Percentiles rank a stretch among this genome's conserved stretches.
Conservation (phyloP, 2,797 vertebrate genomes). For the Hirundo rustica region DNA sequence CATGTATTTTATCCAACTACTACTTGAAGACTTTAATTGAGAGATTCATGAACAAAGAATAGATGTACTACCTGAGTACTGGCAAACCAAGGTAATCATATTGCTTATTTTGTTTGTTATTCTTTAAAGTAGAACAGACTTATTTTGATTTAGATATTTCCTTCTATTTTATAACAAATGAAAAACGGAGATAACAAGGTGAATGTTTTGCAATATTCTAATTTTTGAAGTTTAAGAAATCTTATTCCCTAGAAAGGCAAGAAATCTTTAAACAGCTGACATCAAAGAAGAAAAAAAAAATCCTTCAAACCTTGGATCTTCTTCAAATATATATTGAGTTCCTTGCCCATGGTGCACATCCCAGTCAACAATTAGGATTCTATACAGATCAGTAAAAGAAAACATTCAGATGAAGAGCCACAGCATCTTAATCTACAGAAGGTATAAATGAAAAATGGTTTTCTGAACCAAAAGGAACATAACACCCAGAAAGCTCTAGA, state of each 20-base stretch:
- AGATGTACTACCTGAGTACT: background rate
- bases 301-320: constrained; percentile 87
- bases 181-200: background rate
- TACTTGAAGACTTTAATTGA: background rate
- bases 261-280: background rate
- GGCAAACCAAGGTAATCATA: background rate
- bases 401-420: background rate
- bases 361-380: constrained; percentile 96
- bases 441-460: background rate
- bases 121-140: background rate
- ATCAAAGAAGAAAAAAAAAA: background rate
- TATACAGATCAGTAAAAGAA: constrained; percentile 57
- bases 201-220: background rate
- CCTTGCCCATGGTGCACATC: constrained; percentile 97
- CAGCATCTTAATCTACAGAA: background rate
- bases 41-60: background rate
- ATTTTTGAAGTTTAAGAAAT: background rate
- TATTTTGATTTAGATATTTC: background rate
- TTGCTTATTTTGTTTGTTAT: background rate
- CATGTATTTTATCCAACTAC: background rate
- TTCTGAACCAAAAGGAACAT: background rate
- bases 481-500: background rate
- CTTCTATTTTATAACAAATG: background rate
- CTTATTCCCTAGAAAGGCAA: background rate
- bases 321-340: constrained; percentile 89